These are phyloP conservation scores for Gobionotothen gibberifrons DNA, from an alignment of 2,797 vertebrate species.

Conservation along the genomic window DNA sequence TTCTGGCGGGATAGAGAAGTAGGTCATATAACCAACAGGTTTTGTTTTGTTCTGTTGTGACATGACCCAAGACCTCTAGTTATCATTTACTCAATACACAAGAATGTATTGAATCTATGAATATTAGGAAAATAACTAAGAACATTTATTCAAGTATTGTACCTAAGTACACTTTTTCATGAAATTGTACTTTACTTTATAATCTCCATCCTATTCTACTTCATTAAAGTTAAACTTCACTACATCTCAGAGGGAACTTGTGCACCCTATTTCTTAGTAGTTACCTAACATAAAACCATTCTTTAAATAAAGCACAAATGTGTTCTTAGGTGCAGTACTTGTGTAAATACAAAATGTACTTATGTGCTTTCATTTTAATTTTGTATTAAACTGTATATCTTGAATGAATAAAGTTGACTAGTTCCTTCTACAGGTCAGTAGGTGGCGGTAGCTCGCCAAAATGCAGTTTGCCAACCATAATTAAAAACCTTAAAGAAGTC, in stretches of 20 bases:
- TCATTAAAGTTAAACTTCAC: too few species aligned
- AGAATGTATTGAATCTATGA: background rate
- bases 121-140: too few species aligned
- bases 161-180: too few species aligned
- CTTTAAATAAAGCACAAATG: background rate
- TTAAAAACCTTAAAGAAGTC: slow-evolving; percentile 26
- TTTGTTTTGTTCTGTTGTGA: slow-evolving; percentile 14
- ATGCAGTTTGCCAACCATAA: background rate
- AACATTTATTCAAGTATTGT: too few species aligned
- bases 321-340: background rate
- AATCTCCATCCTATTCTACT: too few species aligned
- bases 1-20: slow-evolving; percentile 57
- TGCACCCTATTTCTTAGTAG: too few species aligned
- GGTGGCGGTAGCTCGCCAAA: slow-evolving; percentile 4
- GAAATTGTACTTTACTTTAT: too few species aligned
- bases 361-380: too few species aligned
- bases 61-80: background rate
- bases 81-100: background rate
- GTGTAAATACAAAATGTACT: too few species aligned
- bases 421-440: background rate
- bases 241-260: too few species aligned
- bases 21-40: slow-evolving; percentile 18
- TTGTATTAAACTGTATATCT: background rate
- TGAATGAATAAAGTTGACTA: background rate
- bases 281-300: too few species aligned